Evolutionary conservation across 2,888 invertebrate species (phyloP).

Genomic region (Tribolium freemani): DNA sequence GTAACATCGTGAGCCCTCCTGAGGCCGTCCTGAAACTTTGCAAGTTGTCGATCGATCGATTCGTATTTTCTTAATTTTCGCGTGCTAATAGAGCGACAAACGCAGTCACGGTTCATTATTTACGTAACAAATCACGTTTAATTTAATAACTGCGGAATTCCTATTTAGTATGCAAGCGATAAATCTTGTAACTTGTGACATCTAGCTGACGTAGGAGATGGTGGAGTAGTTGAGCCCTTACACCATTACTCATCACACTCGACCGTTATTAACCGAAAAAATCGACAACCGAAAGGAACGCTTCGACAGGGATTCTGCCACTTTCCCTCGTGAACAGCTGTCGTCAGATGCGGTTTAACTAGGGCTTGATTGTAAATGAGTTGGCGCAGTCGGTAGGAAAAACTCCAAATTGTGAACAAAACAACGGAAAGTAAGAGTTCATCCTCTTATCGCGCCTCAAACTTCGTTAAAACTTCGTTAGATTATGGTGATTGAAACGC

Average conservation of each 20-base stretch:
- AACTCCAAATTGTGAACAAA: not conserved
- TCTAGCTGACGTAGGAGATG: constrained; percentile 38
- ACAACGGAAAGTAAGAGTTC: constrained; percentile 2
- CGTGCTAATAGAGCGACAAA: not conserved
- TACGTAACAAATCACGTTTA: constrained; percentile 27
- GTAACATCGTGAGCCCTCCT: constrained; percentile 2
- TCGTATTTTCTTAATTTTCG: not conserved
- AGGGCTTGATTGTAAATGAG: constrained; percentile 37
- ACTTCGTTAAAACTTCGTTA: constrained; percentile 23
- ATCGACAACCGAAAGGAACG: constrained; percentile 24
- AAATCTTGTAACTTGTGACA: constrained; percentile 42
- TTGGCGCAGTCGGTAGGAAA: not conserved
- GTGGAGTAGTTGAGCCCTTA: constrained; percentile 24
- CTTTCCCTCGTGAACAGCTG: constrained; percentile 20
- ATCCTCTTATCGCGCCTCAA: constrained; percentile 6
- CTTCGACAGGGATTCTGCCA: constrained; percentile 18
- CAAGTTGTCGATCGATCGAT: not conserved
- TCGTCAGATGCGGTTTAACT: constrained; percentile 26
- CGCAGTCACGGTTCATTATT: constrained; percentile 9
- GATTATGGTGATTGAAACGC: constrained; percentile 10
- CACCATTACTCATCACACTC: constrained; percentile 40
- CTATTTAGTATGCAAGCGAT: constrained; percentile 40
- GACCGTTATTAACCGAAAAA: constrained; percentile 21
- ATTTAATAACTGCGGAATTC: constrained; percentile 40
- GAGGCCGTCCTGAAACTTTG: not conserved